Evolutionary conservation across 1,140 invertebrate genomes (phyloP).

Genomic region (Drosophila truncata): DNA sequence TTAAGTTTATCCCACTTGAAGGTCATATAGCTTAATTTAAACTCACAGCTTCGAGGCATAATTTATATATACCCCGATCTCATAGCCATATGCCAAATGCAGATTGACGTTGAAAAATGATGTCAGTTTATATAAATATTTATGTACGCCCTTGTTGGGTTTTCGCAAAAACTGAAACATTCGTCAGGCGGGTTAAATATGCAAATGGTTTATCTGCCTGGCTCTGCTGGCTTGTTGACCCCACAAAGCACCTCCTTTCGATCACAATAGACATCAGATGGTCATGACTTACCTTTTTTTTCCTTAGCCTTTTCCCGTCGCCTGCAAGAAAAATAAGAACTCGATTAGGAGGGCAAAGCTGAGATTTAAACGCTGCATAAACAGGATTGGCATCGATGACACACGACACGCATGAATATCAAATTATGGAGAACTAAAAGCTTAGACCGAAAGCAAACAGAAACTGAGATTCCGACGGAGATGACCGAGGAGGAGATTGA

Average conservation of each 20-base stretch:
- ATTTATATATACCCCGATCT: background rate
- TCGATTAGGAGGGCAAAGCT: constrained; percentile 29
- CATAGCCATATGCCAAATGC: constrained; percentile 44
- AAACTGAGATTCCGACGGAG: constrained; percentile 18
- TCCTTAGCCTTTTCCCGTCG: constrained; percentile 22
- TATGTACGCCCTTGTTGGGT: constrained; percentile 13
- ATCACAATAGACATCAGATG: constrained; percentile 49
- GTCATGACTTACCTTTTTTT: constrained; percentile 41
- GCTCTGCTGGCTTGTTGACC: constrained; percentile 23
- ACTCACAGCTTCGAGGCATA: background rate
- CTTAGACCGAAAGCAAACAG: constrained; percentile 46
- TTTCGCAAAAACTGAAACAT: constrained; percentile 42
- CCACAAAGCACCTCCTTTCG: constrained; percentile 3
- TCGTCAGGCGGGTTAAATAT: constrained; percentile 62
- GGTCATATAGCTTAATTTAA: background rate
- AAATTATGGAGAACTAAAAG: constrained; percentile 77
- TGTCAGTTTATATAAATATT: constrained; percentile 16
- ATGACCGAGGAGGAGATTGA: constrained; percentile 9
- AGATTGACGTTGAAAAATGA: constrained; percentile 73
- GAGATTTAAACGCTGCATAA: constrained; percentile 67
- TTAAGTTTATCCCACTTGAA: background rate
- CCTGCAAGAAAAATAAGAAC: constrained; percentile 37
- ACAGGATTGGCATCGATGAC: constrained; percentile 67
- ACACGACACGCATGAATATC: constrained; percentile 70
- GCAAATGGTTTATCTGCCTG: constrained; percentile 60